Base-by-base conservation (phyloP, 2,797 vertebrate genomes). In the Poecilia wingei region DNA sequence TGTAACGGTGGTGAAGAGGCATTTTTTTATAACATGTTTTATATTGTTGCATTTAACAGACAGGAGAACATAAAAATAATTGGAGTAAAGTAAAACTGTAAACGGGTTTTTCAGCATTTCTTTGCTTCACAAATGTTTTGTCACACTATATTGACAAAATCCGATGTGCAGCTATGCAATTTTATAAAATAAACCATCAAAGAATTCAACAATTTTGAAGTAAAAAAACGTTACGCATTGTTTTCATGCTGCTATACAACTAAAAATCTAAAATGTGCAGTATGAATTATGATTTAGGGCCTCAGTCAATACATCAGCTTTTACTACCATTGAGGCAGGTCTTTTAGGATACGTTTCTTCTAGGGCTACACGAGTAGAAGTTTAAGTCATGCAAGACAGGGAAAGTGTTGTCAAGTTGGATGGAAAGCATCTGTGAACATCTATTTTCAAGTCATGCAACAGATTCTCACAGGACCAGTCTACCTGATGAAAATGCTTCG, bases 1-100 rank as follows among this genome's bases (percentile, higher is more conserved):
- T 57, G 76, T 57, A n/a, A 13, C 9, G 0, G 25, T 28, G 53
- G 53, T 28, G 53, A 69, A 75, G 28, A 72, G 4, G 49, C 33
- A 51, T 36, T 47, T 57, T 80, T 57, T 80, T 16, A 53, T n/a
- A 31, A 20, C 20, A 49, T 71, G 28, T 25, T 71, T 80, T n/a
- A 49, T 46, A 61, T 28, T 57, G 64, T 72, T n/a, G 28, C 41
- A 72, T 80, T 71, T 31, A 41, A 76, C 13, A n/a, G 31, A 57
- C 43, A n/a, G 53, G 61, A n/a, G 20, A 28, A 22, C 5, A 18
- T 13, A n/a, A 43, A 25, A 25, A 69, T 25, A 16, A 61, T n/a
- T 68, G 18, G 8, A 41, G 20, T 31, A 39, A 41, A 68, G 36
- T 43, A 43, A 69, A 69, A 43, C 3, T 69, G 36, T 25, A n/a